Evolutionary conservation across 2,888 invertebrate species (phyloP).

Genomic region (Drosophila tripunctata): DNA sequence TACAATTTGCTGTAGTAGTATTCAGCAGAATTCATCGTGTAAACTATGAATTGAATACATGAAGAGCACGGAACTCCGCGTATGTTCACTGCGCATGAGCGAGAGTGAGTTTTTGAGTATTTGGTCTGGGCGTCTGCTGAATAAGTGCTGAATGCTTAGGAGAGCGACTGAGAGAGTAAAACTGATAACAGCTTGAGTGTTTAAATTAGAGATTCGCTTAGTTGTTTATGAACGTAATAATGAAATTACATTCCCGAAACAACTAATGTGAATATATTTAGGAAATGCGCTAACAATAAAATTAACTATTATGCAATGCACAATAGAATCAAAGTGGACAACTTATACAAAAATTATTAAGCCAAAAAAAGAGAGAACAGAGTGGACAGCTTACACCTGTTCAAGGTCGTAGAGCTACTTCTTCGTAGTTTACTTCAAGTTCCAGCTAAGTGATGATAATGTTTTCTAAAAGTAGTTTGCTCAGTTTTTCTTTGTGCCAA

Average conservation of each 20-base stretch:
- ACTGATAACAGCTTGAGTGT: conserved; percentile 41
- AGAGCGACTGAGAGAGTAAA: conserved; percentile 18
- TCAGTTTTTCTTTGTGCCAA: neutral
- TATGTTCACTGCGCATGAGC: conserved; percentile 25
- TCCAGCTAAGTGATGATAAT: neutral
- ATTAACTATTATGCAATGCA: conserved; percentile 11
- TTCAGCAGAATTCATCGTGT: conserved; percentile 26
- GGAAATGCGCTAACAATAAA: conserved; percentile 25
- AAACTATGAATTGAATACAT: neutral
- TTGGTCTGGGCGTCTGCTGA: conserved; percentile 50
- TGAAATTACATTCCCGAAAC: conserved; percentile 41
- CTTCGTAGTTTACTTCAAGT: conserved; percentile 1
- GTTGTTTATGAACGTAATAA: conserved; percentile 31
- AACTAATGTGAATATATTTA: conserved; percentile 55
- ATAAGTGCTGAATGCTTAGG: conserved; percentile 42
- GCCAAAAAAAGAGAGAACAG: no score
- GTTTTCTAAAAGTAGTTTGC: neutral
- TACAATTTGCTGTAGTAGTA: no score
- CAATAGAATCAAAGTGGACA: neutral
- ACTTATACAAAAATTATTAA: neutral
- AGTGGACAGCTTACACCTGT: conserved; percentile 26
- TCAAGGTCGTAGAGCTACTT: conserved; percentile 57
- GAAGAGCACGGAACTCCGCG: conserved; percentile 1
- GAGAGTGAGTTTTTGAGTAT: neutral
- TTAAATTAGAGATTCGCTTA: conserved; percentile 5